Evolutionary conservation across 2,797 vertebrate genomes (phyloP).

Genomic region (Chelmon rostratus): DNA sequence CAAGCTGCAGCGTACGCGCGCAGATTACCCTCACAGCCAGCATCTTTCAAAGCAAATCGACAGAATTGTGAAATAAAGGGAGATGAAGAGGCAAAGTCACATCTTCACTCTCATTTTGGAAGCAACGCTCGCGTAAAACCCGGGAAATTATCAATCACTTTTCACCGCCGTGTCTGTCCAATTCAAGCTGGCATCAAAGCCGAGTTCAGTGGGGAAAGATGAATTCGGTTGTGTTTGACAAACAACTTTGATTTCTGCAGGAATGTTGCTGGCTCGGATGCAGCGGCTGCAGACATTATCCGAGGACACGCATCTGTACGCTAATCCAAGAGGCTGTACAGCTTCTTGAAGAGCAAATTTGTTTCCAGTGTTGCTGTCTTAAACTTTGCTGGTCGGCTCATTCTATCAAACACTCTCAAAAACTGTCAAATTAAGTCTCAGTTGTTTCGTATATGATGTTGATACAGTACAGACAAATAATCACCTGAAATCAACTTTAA

Average conservation of each 20-base stretch:
- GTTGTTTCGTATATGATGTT: conserved; percentile 5
- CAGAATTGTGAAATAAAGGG: conserved; percentile 45
- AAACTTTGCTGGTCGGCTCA: conserved; percentile 48
- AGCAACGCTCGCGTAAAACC: conserved; percentile 18
- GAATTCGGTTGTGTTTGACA: conserved; percentile 42
- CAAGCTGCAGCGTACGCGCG: conserved; percentile 37
- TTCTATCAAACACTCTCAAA: conserved; percentile 61
- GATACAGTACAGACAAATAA: neutral
- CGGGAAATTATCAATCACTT: conserved; percentile 66
- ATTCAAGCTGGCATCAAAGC: conserved; percentile 64
- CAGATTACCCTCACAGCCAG: conserved; percentile 56
- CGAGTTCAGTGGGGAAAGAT: conserved; percentile 24
- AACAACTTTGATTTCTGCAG: conserved; percentile 51
- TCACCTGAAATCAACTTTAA: conserved; percentile 2
- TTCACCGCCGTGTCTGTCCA: conserved; percentile 43
- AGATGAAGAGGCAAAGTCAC: conserved; percentile 56
- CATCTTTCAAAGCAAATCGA: conserved; percentile 63
- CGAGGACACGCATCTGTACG: conserved; percentile 6
- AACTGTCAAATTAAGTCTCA: conserved; percentile 49
- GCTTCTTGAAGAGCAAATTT: conserved; percentile 52
- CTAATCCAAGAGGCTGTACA: conserved; percentile 37
- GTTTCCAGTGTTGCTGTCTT: conserved; percentile 36
- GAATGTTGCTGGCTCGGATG: conserved; percentile 7
- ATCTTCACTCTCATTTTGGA: conserved; percentile 42
- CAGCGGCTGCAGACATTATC: conserved; percentile 24